phyloP scores from a whole-genome alignment of 2,888 invertebrate genomes.

The Arctia plantaginis region DNA sequence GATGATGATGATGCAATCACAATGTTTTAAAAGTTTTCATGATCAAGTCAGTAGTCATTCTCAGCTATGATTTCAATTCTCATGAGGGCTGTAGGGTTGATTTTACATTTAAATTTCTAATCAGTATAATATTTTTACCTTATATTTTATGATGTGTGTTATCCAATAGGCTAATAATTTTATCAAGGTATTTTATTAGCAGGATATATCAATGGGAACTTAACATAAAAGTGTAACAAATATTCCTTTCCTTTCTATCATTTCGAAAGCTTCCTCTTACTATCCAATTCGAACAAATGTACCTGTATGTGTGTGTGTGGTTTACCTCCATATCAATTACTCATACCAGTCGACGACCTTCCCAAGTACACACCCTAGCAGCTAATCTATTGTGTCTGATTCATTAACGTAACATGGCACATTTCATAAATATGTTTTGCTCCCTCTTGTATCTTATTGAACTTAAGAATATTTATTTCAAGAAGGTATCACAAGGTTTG shows the following conservation, averaged over 20 bases:
- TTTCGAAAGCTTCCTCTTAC: background rate
- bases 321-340: background rate
- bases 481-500: too few species aligned
- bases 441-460: background rate
- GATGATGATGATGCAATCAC: too few species aligned
- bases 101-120: background rate
- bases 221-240: background rate
- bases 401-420: background rate
- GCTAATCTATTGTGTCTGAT: constrained; percentile 11
- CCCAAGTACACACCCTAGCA: constrained; percentile 16
- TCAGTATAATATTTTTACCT: background rate
- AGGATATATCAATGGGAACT: background rate
- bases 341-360: constrained; percentile 7
- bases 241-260: background rate
- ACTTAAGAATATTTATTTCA: background rate
- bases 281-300: background rate
- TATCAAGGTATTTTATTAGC: too few species aligned
- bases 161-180: too few species aligned
- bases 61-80: background rate
- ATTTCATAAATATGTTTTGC: background rate
- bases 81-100: background rate
- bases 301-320: background rate
- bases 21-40: background rate
- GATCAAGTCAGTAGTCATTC: background rate
- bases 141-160: too few species aligned